Conservation (phyloP, 92 coral and sea anemone genomes). For the Isaurus tuberculatus region DNA sequence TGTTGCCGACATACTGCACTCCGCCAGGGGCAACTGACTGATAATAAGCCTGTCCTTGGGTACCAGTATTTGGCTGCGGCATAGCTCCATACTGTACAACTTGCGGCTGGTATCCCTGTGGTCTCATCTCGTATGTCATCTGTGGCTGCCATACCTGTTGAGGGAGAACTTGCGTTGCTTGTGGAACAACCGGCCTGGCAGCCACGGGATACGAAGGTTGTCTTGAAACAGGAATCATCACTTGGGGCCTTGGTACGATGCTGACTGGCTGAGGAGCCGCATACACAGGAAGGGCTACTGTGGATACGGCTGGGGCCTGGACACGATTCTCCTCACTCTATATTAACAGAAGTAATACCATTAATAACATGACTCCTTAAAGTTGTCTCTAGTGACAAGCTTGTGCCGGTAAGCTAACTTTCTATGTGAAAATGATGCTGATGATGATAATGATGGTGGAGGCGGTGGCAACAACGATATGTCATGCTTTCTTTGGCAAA, state of each 20-base stretch:
- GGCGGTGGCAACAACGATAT: not conserved
- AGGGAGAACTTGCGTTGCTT: constrained; percentile 68
- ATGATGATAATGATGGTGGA: not conserved
- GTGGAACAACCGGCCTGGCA: constrained; percentile 68
- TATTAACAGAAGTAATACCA: not conserved
- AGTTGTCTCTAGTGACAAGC: not conserved
- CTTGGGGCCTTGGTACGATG: constrained; percentile 87
- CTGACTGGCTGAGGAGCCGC: constrained; percentile 75
- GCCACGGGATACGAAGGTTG: constrained; percentile 80
- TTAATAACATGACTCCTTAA: not conserved
- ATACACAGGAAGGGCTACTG: constrained; percentile 84
- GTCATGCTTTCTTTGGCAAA: too few species aligned
- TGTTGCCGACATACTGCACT: constrained; percentile 78
- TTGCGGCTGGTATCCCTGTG: constrained; percentile 80
- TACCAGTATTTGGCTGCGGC: constrained; percentile 65
- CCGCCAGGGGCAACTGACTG: constrained; percentile 68
- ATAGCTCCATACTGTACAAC: constrained; percentile 83
- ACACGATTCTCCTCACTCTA: constrained; percentile 61
- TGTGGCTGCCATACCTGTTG: constrained; percentile 93
- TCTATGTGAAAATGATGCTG: not conserved
- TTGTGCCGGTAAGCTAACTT: not conserved
- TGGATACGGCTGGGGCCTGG: constrained; percentile 76
- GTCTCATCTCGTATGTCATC: constrained; percentile 73
- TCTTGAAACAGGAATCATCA: constrained; percentile 81
- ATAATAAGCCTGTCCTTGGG: constrained; percentile 68